Evolutionary conservation across 2,888 invertebrate species (phyloP).

Genomic region (Pristionchus fissidentatus): DNA sequence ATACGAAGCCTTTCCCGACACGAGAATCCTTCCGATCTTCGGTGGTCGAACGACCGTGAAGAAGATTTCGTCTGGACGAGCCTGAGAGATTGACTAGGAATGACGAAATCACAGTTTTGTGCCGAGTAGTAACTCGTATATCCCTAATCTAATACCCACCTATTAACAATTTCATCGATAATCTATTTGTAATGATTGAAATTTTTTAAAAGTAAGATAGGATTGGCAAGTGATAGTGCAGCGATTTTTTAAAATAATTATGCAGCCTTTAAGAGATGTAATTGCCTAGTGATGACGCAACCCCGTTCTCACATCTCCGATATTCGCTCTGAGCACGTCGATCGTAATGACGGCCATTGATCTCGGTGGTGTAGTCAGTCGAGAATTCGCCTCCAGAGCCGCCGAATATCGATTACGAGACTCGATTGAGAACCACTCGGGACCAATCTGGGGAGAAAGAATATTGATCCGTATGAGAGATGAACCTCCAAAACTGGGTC

Average conservation of each 20-base stretch:
- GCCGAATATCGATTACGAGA: slow-evolving; percentile 43
- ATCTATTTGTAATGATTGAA: neutral
- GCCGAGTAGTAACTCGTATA: neutral
- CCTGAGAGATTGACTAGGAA: slow-evolving; percentile 51
- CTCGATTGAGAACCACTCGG: slow-evolving; percentile 73
- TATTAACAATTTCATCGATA: neutral
- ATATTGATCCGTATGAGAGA: neutral
- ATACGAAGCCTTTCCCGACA: slow-evolving; percentile 55
- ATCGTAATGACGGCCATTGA: slow-evolving; percentile 63
- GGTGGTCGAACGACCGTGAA: slow-evolving; percentile 64
- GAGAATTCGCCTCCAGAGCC: slow-evolving; percentile 58
- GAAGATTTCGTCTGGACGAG: slow-evolving; percentile 64
- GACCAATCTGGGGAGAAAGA: slow-evolving; percentile 59
- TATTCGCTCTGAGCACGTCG: slow-evolving; percentile 67
- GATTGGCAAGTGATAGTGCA: neutral
- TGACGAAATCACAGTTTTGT: neutral
- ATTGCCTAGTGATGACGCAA: neutral
- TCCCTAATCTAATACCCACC: neutral
- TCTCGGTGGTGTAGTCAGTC: slow-evolving; percentile 59
- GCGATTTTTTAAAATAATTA: neutral
- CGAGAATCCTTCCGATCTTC: slow-evolving; percentile 61
- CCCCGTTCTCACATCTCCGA: slow-evolving; percentile 57
- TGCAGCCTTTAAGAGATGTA: neutral
- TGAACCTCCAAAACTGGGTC: too few relatives aligned
- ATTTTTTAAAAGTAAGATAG: neutral